These are phyloP conservation scores for Polypterus senegalus DNA, from an alignment of 2,113 vertebrate genomes.

Conservation along the genomic window DNA sequence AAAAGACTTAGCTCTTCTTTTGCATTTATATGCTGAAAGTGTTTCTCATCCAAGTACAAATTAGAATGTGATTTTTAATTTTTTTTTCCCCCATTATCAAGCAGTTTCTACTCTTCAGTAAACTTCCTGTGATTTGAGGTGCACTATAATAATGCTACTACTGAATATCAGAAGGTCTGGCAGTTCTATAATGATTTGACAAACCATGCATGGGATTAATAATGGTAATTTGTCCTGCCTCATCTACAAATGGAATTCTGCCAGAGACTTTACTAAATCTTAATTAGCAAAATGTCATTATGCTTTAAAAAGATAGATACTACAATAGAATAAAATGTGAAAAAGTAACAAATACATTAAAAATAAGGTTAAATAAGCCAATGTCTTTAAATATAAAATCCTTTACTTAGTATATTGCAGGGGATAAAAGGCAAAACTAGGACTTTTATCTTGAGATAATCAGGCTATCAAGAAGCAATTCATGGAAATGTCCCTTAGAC, in stretches of 20 bases:
- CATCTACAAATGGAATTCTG: neutral
- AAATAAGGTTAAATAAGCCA: no score
- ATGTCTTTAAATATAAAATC: no score
- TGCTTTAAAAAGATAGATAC: no score
- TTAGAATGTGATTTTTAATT: neutral
- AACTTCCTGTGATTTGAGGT: neutral
- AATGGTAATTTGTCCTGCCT: neutral
- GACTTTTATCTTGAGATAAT: no score
- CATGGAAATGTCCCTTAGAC: no score
- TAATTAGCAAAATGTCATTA: neutral
- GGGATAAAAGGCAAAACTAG: no score
- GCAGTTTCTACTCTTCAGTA: neutral
- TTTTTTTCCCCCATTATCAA: neutral
- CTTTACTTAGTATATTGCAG: no score
- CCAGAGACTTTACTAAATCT: constrained; percentile 1
- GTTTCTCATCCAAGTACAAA: neutral
- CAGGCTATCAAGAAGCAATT: no score
- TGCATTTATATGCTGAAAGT: neutral
- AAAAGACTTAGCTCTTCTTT: neutral
- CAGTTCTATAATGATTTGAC: neutral
- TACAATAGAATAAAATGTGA: no score
- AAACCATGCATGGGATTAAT: constrained; percentile 7
- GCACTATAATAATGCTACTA: neutral
- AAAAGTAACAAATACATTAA: no score
- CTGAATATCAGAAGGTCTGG: neutral